Evolutionary conservation across 2,888 invertebrate species (phyloP).

Genomic region (Ormyrus rosae): DNA sequence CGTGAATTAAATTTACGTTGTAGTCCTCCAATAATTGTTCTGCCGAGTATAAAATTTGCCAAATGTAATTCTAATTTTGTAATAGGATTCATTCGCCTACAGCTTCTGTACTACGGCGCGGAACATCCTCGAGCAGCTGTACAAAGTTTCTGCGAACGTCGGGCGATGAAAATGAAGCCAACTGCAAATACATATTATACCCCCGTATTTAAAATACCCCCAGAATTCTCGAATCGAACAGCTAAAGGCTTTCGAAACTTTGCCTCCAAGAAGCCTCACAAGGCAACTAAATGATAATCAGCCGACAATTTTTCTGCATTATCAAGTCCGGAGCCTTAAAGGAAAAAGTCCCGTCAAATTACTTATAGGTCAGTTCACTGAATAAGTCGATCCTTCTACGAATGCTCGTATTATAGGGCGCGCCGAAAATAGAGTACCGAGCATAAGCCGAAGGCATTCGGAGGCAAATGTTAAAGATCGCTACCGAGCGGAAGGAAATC

Average conservation of each 20-base stretch:
- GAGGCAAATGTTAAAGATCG: constrained; percentile 28
- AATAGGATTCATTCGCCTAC: constrained; percentile 16
- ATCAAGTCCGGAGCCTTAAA: neutral
- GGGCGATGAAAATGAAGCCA: neutral
- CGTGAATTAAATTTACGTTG: constrained; percentile 8
- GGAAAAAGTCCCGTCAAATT: constrained; percentile 8
- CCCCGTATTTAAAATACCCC: neutral
- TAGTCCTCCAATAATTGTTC: constrained; percentile 1
- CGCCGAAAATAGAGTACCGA: constrained; percentile 22
- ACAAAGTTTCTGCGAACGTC: neutral
- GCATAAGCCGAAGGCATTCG: constrained; percentile 12
- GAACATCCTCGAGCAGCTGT: neutral
- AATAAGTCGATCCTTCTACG: constrained; percentile 17
- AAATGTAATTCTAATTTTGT: neutral
- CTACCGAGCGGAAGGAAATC: constrained; percentile 34
- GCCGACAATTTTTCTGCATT: neutral
- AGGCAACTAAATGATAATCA: too few relatives aligned
- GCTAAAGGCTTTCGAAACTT: neutral
- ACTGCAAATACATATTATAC: neutral
- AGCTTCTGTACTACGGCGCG: neutral
- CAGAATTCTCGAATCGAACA: neutral
- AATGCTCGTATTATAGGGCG: constrained; percentile 17
- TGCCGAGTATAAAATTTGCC: neutral
- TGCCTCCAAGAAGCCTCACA: too few relatives aligned
- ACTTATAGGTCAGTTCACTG: constrained; percentile 31